Conservation (phyloP, 2,113 vertebrate species). For the Micronycteris hirsuta region DNA sequence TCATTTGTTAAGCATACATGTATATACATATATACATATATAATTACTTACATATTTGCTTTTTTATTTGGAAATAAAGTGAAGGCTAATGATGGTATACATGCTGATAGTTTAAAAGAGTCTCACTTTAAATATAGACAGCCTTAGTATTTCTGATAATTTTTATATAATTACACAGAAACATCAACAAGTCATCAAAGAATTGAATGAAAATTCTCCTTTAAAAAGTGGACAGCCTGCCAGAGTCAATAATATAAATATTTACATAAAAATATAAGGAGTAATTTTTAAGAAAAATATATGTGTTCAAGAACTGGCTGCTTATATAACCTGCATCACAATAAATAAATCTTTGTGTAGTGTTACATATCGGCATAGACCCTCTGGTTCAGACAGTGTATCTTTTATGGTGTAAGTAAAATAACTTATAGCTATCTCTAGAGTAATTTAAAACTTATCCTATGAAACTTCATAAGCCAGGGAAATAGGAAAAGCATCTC, state of each 20-base stretch:
- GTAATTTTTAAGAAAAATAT: neutral
- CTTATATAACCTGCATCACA: conserved; percentile 12
- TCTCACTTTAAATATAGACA: neutral
- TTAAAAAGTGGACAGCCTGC: neutral
- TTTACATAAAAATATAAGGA: neutral
- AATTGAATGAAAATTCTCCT: neutral
- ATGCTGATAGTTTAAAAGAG: neutral
- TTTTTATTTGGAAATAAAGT: neutral
- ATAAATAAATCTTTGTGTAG: conserved; percentile 9
- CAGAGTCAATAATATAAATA: neutral
- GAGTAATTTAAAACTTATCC: conserved; percentile 53
- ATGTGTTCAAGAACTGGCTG: neutral
- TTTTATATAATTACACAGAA: neutral
- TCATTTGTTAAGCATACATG: neutral
- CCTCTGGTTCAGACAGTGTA: neutral
- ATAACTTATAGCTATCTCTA: conserved; percentile 57
- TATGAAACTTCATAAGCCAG: conserved; percentile 52
- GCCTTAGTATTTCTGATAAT: neutral
- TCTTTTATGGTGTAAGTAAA: conserved; percentile 29
- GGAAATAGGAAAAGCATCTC: conserved; percentile 55
- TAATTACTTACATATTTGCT: neutral
- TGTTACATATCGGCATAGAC: conserved; percentile 2
- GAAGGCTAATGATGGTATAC: neutral
- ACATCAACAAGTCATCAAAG: neutral
- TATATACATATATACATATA: neutral